Evolutionary conservation across 2,888 invertebrate species (phyloP).

Genomic region (Anaspis maculata): DNA sequence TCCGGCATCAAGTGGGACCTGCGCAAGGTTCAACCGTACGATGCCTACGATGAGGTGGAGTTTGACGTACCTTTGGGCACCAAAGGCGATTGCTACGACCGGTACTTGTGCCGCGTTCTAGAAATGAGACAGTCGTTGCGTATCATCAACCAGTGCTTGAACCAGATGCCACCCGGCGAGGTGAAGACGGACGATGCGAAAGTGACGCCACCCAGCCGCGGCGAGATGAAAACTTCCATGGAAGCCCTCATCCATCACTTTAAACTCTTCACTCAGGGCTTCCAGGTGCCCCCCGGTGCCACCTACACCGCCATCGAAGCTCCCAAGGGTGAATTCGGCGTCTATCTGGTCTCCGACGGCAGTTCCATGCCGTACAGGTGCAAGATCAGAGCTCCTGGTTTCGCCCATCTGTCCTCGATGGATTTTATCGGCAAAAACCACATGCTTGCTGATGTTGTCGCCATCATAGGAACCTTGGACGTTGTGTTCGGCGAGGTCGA

Average conservation of each 20-base stretch:
- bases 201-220: constrained; percentile 61
- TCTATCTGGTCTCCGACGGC: constrained; percentile 82
- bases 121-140: constrained; percentile 72
- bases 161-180: constrained; percentile 76
- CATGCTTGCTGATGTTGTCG: constrained; percentile 94
- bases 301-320: constrained; percentile 75
- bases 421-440: constrained; percentile 81
- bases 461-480: constrained; percentile 87
- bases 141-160: constrained; percentile 73
- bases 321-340: constrained; percentile 81
- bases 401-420: constrained; percentile 77
- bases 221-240: constrained; percentile 82
- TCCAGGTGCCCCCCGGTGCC: constrained; percentile 72
- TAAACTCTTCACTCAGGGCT: constrained; percentile 76
- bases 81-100: constrained; percentile 77
- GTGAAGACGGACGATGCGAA: constrained; percentile 74
- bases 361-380: constrained; percentile 58
- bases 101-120: constrained; percentile 54
- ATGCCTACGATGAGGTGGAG: constrained; percentile 71
- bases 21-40: constrained; percentile 74
- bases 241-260: constrained; percentile 86
- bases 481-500: constrained; percentile 91
- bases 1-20: constrained; percentile 85
- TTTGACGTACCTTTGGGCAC: constrained; percentile 77
- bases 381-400: constrained; percentile 83